Base-by-base conservation (phyloP, 2,113 vertebrate species). In the Hylia prasina region DNA sequence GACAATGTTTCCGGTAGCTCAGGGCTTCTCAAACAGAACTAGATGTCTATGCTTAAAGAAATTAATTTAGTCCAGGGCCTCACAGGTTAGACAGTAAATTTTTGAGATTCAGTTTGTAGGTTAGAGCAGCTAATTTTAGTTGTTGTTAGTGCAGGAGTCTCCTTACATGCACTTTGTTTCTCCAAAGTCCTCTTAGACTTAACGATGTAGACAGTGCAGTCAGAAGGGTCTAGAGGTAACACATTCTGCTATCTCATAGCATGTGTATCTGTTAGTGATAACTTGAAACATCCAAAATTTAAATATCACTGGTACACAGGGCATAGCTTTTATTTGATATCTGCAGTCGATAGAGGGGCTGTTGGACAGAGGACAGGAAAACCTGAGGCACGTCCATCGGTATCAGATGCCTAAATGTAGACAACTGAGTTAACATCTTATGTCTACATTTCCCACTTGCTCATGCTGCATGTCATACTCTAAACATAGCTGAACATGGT, bases 361-460 rank as follows among this genome's bases (percentile, higher is more conserved):
- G 7, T 44, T 53, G 31, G 31, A 75, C 24, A 30, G 13, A 25
- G 17, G 14, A 30, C 44, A 80, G 40, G 15, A 30, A 22, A 75
- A 27, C 3, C 10, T n/a, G 19, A 30, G 16, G 1, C 4, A 19
- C 3, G 0, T 33, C 22, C 50, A 3, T 5, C 61, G n/a, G 3
- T 4, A 66, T 37, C 37, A 71, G 17, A n/a, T 40, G 6, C 13
- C 22, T 66, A 20, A 60, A 69, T 44, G 24, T 24, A 13, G 16
- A 45, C 6, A n/a, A 24, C 2, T 2, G 19, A 63, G 40, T 15
- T 16, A 11, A 61, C 6, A 23, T 5, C 6, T 45, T 69, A 7
- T 48, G 42, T 61, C 18, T 13, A 8, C 13, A 4, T 13, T 8
- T 5, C 14, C 4, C 14, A 30, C 7, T 64, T 60, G 11, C 12